Evolutionary conservation across 2,113 vertebrate species (phyloP), one percentile per base, ranked within the genome.

Genomic region (Lanius collurio): DNA sequence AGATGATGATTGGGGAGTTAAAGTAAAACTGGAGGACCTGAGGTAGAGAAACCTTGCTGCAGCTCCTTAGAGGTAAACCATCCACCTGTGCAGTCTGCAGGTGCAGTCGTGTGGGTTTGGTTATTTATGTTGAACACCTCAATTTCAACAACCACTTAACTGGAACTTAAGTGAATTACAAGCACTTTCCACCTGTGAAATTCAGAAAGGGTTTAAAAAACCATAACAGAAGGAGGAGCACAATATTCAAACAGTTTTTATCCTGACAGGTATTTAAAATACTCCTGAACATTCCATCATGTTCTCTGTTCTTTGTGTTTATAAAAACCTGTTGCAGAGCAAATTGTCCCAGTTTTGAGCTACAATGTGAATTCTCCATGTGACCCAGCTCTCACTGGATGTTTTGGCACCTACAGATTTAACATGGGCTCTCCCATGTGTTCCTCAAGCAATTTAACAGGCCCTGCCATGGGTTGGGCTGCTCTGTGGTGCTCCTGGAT

Each of bases 391-490:
- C 28, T 52, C 35, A 8, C 2, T 52, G 76, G 33, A 27, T 41
- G 26, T 37, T 90, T 39, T 74, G 30, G 37, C 63, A 12, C 28
- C 35, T 64, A 2, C 24, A 82, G 31, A 33, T 74, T 28, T 27
- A 20, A 28, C 49, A 6, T 13, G 31, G 37, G 5, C 21, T 4
- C n/a, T 55, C 0, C 28, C 7, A 23, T 2, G 4, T 28, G 10
- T 55, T 75, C 47, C 56, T 42, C 26, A 9, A 53, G 57, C 1
- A 0, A 4, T 26, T 6, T 17, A 7, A 28, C 3, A 2, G 1
- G 0, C 24, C 42, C 35, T 53, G 87, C 28, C 41, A 21, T 37
- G 13, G n/a, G 1, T 10, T 15, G 6, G 62, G 52, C 30, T 67
- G 24, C 49, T 53, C 30, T 14, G 2, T n/a, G 50, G 9, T 53